These are phyloP conservation scores for Spea bombifrons DNA, from an alignment of 2,113 vertebrate genomes.

Conservation along the genomic window DNA sequence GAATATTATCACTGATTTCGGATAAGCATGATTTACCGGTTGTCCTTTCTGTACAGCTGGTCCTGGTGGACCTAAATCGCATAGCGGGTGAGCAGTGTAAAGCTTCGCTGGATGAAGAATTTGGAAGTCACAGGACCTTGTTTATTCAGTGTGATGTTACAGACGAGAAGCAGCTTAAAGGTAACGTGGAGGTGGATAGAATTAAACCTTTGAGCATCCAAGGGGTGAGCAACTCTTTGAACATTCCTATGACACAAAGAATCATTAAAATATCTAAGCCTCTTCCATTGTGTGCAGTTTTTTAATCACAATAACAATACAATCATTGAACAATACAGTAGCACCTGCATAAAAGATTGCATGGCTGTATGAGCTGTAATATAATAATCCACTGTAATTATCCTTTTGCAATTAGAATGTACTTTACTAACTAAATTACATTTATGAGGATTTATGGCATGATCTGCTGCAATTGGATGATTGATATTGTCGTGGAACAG, in stretches of 20 bases:
- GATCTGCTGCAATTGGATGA: not conserved
- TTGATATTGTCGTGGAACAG: not conserved
- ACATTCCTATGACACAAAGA: not conserved
- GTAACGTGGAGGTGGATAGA: constrained; percentile 59
- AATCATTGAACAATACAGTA: not conserved
- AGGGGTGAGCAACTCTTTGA: not conserved
- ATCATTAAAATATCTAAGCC: not conserved
- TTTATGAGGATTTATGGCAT: not conserved
- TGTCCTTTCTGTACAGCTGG: constrained; percentile 63
- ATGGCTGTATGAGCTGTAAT: not conserved
- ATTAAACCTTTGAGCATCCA: not conserved
- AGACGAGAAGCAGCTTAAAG: constrained; percentile 75
- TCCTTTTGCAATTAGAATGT: too few relatives aligned
- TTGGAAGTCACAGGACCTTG: constrained; percentile 73
- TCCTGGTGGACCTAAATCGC: constrained; percentile 79
- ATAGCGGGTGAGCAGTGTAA: constrained; percentile 76
- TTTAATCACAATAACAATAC: not conserved
- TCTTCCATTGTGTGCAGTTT: not conserved
- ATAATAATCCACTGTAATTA: not conserved
- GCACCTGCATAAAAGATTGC: not conserved
- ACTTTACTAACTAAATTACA: constrained; percentile 10
- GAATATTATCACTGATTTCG: too few relatives aligned
- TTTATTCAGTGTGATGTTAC: constrained; percentile 90
- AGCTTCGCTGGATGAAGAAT: constrained; percentile 72
- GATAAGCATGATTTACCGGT: not conserved